Percentiles rank a stretch among this genome's conserved stretches.
These are phyloP conservation scores for Drosophila helvetica DNA, from an alignment of 2,888 invertebrate genomes.

Conservation along the genomic window DNA sequence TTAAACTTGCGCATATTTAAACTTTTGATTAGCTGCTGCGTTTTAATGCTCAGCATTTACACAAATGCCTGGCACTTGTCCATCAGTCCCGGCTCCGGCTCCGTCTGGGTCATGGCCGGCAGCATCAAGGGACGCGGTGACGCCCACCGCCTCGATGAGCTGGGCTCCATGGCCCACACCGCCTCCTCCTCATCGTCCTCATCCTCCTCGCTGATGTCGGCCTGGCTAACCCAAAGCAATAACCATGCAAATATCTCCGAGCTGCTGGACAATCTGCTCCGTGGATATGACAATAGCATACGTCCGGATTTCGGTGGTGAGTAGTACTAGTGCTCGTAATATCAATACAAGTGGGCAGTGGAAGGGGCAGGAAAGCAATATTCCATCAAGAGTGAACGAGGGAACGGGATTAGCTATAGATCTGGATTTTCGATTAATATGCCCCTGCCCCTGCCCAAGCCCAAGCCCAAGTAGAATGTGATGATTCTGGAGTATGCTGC, in stretches of 20 bases:
- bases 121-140: conserved; percentile 78
- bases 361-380: not conserved
- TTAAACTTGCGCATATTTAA: conserved; percentile 77
- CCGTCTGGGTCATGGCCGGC: conserved; percentile 66
- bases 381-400: not conserved
- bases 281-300: conserved; percentile 92
- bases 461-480: not conserved
- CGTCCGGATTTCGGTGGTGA: conserved; percentile 92
- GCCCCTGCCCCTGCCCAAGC: not conserved
- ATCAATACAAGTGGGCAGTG: not conserved
- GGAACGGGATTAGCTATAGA: not conserved
- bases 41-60: conserved; percentile 73
- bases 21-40: conserved; percentile 79
- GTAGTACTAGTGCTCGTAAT: conserved; percentile 50
- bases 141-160: conserved; percentile 60
- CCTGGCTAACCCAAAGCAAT: conserved; percentile 86
- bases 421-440: not conserved
- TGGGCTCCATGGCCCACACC: conserved; percentile 58
- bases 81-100: conserved; percentile 44
- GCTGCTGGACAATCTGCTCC: conserved; percentile 89
- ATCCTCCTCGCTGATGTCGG: conserved; percentile 19
- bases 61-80: conserved; percentile 70
- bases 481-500: not conserved
- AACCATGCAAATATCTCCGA: conserved; percentile 90
- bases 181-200: conserved; percentile 44